Conservation (phyloP, 2,888 invertebrate genomes). For the Melikaiella ostensackeni region DNA sequence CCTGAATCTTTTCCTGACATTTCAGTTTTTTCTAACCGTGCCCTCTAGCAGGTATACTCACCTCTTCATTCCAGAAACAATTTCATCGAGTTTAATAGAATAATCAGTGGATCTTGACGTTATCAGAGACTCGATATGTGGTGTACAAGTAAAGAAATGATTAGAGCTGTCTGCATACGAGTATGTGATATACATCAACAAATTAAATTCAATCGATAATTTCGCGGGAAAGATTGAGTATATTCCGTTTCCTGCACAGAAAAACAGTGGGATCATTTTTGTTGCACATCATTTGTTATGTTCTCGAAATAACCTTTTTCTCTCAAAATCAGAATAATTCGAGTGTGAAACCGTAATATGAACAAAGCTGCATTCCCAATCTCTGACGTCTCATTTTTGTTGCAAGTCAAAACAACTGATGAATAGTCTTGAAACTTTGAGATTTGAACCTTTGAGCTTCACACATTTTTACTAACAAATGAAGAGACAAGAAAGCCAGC, state of each 20-base stretch:
- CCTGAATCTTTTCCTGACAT: conserved; percentile 30
- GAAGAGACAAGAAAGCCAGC: background rate
- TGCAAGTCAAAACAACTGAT: no score
- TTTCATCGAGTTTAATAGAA: background rate
- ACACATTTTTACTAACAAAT: background rate
- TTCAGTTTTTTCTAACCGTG: conserved; percentile 15
- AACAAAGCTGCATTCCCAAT: no score
- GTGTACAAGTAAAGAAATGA: background rate
- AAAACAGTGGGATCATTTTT: no score
- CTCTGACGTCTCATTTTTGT: no score
- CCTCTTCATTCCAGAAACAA: background rate
- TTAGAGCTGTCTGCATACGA: background rate
- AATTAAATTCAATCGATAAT: background rate
- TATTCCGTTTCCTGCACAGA: no score
- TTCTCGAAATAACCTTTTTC: no score
- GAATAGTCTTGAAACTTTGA: no score
- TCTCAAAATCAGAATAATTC: no score
- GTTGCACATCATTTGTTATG: no score
- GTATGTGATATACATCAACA: background rate
- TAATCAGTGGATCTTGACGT: background rate
- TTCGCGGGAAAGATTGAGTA: no score
- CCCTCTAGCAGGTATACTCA: background rate
- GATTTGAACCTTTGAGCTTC: background rate
- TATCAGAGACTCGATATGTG: background rate
- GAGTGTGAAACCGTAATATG: no score